phyloP scores from a whole-genome alignment of 2,113 vertebrate species.

The Catagonus wagneri region DNA sequence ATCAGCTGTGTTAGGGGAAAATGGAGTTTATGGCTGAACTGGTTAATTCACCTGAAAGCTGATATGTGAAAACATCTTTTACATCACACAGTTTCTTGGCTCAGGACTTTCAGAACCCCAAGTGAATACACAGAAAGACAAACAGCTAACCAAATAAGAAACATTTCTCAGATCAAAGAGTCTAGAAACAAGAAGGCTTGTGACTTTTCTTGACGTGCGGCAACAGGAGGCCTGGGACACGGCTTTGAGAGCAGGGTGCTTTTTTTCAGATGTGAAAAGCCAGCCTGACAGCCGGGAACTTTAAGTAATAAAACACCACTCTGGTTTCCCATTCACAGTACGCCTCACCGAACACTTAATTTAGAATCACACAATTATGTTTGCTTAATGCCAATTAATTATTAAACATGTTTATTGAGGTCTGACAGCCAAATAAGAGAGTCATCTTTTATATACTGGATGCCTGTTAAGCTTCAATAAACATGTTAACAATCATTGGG shows the following conservation, averaged over 20 bases:
- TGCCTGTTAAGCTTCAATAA: constrained; percentile 74
- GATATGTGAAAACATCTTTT: not conserved
- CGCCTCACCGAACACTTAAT: constrained; percentile 61
- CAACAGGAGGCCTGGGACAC: rapidly evolving
- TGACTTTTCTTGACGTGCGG: not conserved
- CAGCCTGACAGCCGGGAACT: constrained; percentile 68
- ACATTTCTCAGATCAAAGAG: not conserved
- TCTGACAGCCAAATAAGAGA: constrained; percentile 68
- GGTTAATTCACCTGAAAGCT: not conserved
- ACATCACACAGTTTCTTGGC: not conserved
- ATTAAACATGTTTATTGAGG: constrained; percentile 78
- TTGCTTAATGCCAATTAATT: constrained; percentile 80
- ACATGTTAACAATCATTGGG: constrained; percentile 76
- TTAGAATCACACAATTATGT: constrained; percentile 73
- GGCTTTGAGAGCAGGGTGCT: not conserved
- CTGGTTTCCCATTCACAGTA: constrained; percentile 35
- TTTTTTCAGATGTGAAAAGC: not conserved
- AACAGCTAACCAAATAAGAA: not conserved
- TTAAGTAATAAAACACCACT: constrained; percentile 62
- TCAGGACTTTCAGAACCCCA: not conserved
- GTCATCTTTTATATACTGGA: constrained; percentile 69
- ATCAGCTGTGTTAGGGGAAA: not conserved
- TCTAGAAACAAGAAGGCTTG: not conserved
- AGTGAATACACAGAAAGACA: not conserved
- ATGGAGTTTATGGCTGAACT: not conserved